Evolutionary conservation across 1,140 invertebrate species (phyloP), one percentile per base, ranked within the genome.

Genomic region (Ericerus pela): DNA sequence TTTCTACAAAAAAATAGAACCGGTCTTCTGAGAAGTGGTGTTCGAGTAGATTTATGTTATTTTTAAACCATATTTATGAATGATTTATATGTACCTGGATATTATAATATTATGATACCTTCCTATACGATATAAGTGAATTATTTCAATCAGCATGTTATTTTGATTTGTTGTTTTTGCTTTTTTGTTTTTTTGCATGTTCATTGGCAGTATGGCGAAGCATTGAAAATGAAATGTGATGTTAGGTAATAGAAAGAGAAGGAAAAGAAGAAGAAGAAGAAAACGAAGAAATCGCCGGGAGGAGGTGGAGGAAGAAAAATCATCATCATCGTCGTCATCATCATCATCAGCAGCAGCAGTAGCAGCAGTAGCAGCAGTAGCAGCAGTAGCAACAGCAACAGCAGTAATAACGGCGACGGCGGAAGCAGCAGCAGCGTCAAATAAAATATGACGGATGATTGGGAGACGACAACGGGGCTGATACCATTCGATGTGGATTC

Each of bases 281-380:
- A 47, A 47, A 47, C 41, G 41, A 47, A 47, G 41, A 47, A 47
- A 47, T 47, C 20, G n/a, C n/a, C 38, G 57, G 38, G 36, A 51
- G 56, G 57, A 52, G 57, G 29, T 58, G 53, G 53, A 52, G 38
- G 52, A 29, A 51, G 3, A 54, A 18, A 47, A 58, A 27, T 31
- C 41, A 38, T 38, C 54, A 12, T 47, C 41, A 24, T 33, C 54
- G 38, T 51, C 54, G n/a, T n/a, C n/a, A n/a, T n/a, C n/a, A n/a
- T n/a, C n/a, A n/a, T n/a, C n/a, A n/a, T n/a, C n/a, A n/a, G n/a
- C n/a, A n/a, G n/a, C n/a, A n/a, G n/a, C n/a, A n/a, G n/a, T n/a
- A n/a, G n/a, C n/a, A n/a, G n/a, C 1, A 26, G 36, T 20, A 29
- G 11, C 37, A n/a, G 37, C 37, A 26, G 41, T n/a, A n/a, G n/a